These are phyloP conservation scores for Lymantria monacha DNA, from an alignment of 2,888 invertebrate genomes.

Conservation along the genomic window DNA sequence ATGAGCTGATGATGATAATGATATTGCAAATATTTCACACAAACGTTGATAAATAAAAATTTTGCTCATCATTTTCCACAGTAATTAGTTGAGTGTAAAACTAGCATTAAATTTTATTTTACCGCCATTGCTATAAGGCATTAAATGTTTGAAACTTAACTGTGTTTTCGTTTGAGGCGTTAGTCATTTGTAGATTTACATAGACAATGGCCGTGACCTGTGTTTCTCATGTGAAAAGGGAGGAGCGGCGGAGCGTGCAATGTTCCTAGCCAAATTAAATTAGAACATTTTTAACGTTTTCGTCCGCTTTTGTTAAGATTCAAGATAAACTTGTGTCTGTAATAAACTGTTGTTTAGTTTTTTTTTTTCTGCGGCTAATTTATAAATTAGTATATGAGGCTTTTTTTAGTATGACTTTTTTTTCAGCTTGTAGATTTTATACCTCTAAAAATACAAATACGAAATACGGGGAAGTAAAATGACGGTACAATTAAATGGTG, in stretches of 20 bases:
- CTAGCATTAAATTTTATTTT: conserved; percentile 8
- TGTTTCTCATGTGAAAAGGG: conserved; percentile 72
- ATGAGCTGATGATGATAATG: too few species aligned
- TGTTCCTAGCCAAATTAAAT: conserved; percentile 67
- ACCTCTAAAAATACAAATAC: too few species aligned
- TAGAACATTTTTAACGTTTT: conserved; percentile 46
- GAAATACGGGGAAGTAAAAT: too few species aligned
- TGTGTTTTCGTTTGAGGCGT: conserved; percentile 54
- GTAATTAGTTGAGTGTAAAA: conserved; percentile 5
- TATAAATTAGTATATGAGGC: not conserved
- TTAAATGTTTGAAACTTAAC: conserved; percentile 35
- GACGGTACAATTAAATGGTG: too few species aligned
- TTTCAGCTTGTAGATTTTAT: too few species aligned
- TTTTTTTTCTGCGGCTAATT: not conserved
- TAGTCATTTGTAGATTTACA: conserved; percentile 72
- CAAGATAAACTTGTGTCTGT: conserved; percentile 11
- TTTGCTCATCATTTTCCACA: not conserved
- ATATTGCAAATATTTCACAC: not conserved
- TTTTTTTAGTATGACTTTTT: too few species aligned
- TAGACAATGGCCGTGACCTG: conserved; percentile 72
- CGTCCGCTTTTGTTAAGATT: conserved; percentile 20
- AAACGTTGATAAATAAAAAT: not conserved
- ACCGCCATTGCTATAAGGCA: conserved; percentile 7
- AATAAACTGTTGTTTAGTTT: conserved; percentile 1
- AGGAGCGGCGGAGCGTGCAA: conserved; percentile 55